These are phyloP conservation scores for Automeris io DNA, from an alignment of 2,888 invertebrate genomes.

Conservation along the genomic window DNA sequence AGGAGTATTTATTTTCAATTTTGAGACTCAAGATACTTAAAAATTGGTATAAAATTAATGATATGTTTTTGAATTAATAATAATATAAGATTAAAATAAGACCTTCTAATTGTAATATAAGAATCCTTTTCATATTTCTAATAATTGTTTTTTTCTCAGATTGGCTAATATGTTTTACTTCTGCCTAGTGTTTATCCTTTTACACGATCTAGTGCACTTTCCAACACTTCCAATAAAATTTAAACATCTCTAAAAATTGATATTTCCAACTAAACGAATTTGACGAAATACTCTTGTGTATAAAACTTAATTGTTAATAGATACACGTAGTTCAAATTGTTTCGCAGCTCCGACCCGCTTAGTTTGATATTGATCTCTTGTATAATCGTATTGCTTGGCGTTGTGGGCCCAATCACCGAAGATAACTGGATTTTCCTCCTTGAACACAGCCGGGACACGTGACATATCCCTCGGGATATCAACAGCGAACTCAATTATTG, in stretches of 20 bases:
- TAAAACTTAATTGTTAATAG: conserved; percentile 20
- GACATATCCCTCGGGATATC: conserved; percentile 42
- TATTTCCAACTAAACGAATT: not conserved
- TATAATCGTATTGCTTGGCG: conserved; percentile 57
- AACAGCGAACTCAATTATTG: conserved; percentile 42
- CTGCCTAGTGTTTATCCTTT: too few species aligned
- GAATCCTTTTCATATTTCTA: too few species aligned
- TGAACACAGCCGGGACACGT: conserved; percentile 39
- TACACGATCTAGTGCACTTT: too few species aligned
- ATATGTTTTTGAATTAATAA: too few species aligned
- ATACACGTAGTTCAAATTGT: conserved; percentile 24
- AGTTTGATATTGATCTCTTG: conserved; percentile 34
- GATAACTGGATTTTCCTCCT: conserved; percentile 57
- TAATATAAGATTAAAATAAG: too few species aligned
- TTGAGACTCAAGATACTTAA: too few species aligned
- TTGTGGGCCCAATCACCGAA: conserved; percentile 58
- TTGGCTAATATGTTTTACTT: too few species aligned
- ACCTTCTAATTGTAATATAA: too few species aligned
- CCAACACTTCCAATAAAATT: too few species aligned
- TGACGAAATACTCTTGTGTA: not conserved
- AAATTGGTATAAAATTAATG: too few species aligned
- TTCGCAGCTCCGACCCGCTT: conserved; percentile 29
- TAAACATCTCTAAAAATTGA: not conserved
- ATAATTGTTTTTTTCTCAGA: too few species aligned
- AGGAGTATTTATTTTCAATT: too few species aligned